Percentiles rank a stretch among this genome's conserved stretches.
These are phyloP conservation scores for Eupithecia subumbrata DNA, from an alignment of 2,888 invertebrate genomes.

Conservation along the genomic window DNA sequence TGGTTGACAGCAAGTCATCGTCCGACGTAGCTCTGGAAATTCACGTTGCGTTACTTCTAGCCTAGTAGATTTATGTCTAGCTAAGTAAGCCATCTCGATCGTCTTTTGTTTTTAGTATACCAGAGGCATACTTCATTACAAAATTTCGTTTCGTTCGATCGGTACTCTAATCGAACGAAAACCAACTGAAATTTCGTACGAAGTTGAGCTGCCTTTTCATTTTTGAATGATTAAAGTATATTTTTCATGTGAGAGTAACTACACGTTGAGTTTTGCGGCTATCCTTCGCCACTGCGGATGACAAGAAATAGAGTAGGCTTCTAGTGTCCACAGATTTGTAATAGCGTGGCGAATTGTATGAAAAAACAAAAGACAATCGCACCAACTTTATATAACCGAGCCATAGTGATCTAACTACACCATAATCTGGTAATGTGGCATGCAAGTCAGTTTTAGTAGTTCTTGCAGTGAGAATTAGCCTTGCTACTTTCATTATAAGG, in stretches of 20 bases:
- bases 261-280: not conserved
- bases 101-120: not conserved
- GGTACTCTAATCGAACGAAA: not conserved
- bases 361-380: not conserved
- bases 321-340: not conserved
- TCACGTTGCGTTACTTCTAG: slow-evolving; percentile 4
- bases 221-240: not conserved
- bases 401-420: slow-evolving; percentile 2
- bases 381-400: not conserved
- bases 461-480: slow-evolving; percentile 14
- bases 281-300: not conserved
- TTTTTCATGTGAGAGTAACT: not conserved
- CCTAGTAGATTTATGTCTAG: not conserved
- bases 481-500: slow-evolving; percentile 12
- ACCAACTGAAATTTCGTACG: not conserved
- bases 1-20: slow-evolving; percentile 91
- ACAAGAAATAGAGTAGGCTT: not conserved
- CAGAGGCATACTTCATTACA: not conserved
- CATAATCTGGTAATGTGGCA: slow-evolving; percentile 11
- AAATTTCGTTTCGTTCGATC: not conserved
- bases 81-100: not conserved
- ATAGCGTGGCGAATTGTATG: not conserved
- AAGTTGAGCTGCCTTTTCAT: not conserved
- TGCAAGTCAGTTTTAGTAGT: slow-evolving; percentile 16
- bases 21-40: slow-evolving; percentile 90